Conservation (phyloP, 2,888 invertebrate genomes). For the Trichogramma dendrolimi region DNA sequence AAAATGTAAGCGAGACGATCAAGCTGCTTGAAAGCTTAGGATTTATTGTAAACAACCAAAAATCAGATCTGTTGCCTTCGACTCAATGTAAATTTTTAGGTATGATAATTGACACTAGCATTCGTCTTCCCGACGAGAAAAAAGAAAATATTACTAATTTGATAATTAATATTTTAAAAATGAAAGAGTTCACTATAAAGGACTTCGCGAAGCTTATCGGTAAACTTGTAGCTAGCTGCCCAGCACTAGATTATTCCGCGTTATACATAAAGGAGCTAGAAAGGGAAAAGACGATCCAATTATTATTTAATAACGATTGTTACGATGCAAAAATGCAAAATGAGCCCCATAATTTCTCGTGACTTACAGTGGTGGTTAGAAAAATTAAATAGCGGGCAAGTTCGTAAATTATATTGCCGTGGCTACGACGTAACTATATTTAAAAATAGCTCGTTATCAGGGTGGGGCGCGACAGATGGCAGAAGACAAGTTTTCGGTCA, state of each 20-base stretch:
- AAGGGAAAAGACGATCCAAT: slow-evolving; percentile 8
- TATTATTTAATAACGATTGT: no score
- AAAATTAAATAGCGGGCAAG: slow-evolving; percentile 3
- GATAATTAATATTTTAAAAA: slow-evolving; percentile 1
- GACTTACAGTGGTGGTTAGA: slow-evolving; percentile 18
- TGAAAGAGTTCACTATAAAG: background rate
- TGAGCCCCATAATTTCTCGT: background rate
- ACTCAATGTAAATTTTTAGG: background rate
- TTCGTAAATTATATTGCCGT: background rate
- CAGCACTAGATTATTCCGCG: slow-evolving; percentile 14
- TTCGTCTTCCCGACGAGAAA: no score
- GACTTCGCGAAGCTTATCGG: slow-evolving; percentile 11
- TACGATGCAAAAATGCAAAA: background rate
- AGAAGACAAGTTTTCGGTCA: background rate
- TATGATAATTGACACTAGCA: slow-evolving; percentile 7
- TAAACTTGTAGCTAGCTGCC: slow-evolving; percentile 6
- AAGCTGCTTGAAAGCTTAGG: no score
- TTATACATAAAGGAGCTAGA: slow-evolving; percentile 15
- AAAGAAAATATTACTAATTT: slow-evolving; percentile 2
- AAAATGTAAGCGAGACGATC: no score
- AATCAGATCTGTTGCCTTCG: background rate
- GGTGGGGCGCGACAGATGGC: background rate
- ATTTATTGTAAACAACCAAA: background rate
- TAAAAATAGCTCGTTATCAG: no score
- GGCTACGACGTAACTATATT: no score